Evolutionary conservation across 2,113 vertebrate species (phyloP).

Genomic region (Epinephelus moara): DNA sequence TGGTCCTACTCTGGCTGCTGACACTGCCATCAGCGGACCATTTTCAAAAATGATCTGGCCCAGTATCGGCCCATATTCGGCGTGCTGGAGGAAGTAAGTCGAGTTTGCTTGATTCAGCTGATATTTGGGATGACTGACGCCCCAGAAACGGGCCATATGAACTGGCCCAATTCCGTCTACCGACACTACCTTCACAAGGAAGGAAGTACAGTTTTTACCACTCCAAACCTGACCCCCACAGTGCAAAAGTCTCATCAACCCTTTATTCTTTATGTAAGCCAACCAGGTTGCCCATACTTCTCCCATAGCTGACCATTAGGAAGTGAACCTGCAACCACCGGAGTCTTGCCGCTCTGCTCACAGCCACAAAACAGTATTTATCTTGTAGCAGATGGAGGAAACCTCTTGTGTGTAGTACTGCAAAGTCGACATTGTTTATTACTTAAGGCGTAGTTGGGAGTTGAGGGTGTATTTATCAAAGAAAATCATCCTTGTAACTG

Average conservation of each 20-base stretch:
- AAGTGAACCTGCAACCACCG: conserved; percentile 1
- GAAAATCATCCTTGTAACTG: conserved; percentile 43
- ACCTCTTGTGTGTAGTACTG: conserved; percentile 47
- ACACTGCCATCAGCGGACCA: too few relatives aligned
- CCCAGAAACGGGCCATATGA: too few relatives aligned
- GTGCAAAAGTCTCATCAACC: neutral
- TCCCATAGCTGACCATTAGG: neutral
- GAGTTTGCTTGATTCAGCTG: too few relatives aligned
- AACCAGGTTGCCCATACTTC: too few relatives aligned
- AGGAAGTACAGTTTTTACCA: neutral
- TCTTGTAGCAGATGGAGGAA: conserved; percentile 55
- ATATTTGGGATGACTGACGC: too few relatives aligned
- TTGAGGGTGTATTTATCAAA: conserved; percentile 59
- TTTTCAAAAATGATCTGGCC: too few relatives aligned
- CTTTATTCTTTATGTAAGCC: neutral
- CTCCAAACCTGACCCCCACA: neutral
- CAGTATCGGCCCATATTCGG: too few relatives aligned
- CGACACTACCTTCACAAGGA: too few relatives aligned
- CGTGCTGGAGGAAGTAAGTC: too few relatives aligned
- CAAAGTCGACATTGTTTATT: conserved; percentile 60
- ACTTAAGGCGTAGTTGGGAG: conserved; percentile 33
- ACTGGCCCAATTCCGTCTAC: too few relatives aligned
- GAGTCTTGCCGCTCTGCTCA: neutral
- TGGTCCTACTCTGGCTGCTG: too few relatives aligned
- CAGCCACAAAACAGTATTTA: conserved; percentile 45